Evolutionary conservation across 2,113 vertebrate genomes (phyloP), one percentile per base, ranked within the genome.

Genomic region (Antennarius striatus): DNA sequence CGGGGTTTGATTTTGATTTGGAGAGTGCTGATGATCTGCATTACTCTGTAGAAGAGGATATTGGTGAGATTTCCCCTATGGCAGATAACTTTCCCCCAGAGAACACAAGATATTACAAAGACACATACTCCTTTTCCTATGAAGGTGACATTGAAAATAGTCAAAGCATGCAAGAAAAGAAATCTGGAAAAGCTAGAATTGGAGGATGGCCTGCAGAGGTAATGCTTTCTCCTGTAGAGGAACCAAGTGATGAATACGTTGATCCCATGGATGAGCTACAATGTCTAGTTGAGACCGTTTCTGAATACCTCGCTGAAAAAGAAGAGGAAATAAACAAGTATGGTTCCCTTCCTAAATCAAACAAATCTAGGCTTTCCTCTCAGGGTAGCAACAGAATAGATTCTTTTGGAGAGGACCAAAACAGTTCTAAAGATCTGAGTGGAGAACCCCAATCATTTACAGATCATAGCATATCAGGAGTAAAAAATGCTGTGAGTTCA

Each of bases 281-380:
- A 65, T 97, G 94, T 91, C 91, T 99, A 13, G 95, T 99, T 75
- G 95, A 98, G 87, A 95, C 95, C 0, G 97, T 99, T 53, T 99
- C 97, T 63, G 97, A 98, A 84, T 99, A 99, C 79, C 93, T 99
- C 68, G 96, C 95, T 73, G 96, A 97, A 87, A 99, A 99, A 82
- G 96, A 99, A 80, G 94, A 99, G 72, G 96, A 99, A 91, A 97
- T 98, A 64, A 98, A 90, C 71, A 96, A 92, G 62, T 96, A 96
- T 74, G 92, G 92, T 67, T 91, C 93, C 0, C 80, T 98, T 80
- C 89, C 95, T 51, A 92, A 93, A 86, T 89, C 88, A 4, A 92
- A 75, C 81, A 94, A 92, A 82, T 80, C 71, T 4, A 88, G 88
- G 48, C 71, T 91, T 6, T 92, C 88, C 3, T 90, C 89, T 57